Evolutionary conservation across 2,888 invertebrate species (phyloP), one percentile per base, ranked within the genome.

Genomic region (Leucoptera coffeella): DNA sequence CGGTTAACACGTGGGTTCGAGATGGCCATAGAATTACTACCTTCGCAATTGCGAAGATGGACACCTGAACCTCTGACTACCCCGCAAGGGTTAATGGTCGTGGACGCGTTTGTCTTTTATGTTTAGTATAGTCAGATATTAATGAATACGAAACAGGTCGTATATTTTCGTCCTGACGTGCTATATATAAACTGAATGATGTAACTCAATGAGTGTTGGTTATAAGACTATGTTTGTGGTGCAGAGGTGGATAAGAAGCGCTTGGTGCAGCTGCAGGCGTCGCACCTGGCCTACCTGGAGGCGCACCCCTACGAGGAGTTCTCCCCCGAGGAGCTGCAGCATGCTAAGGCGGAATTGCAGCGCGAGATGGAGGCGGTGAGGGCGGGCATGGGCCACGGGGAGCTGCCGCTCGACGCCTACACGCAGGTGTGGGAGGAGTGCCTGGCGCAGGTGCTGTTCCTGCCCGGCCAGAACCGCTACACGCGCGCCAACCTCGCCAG

Each of bases 341-440:
- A 59, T 2, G 86, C 91, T 0, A 77, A 75, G 38, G 47, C 60
- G 11, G 49, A 87, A 41, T 49, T 95, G 29, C 71, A 74, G 31
- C 77, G 78, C 17, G 96, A 97, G 71, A 92, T 94, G 88, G 82
- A 83, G 13, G 74, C 83, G 2, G 95, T 97, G 1, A 87, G 87
- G 47, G 78, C 81, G 29, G 94, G 93, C 22, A 97, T 97, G 96
- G 85, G 82, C 0, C 96, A 97, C 47, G 95, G 95, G 1, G 95
- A 96, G 19, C 72, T 97, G 23, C 85, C 92, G 2, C 60, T 89
- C 24, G 95, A 96, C 37, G 85, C 90, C 0, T 95, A 93, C 50
- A 83, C 85, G 7, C 92, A 94, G 64, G 94, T 95, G 22, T 97
- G 96, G 96, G 91, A 94, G 48, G 95, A 97, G 61, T 96, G 96